These are phyloP conservation scores for Agrochola macilenta DNA, from an alignment of 2,888 invertebrate genomes.

Conservation along the genomic window DNA sequence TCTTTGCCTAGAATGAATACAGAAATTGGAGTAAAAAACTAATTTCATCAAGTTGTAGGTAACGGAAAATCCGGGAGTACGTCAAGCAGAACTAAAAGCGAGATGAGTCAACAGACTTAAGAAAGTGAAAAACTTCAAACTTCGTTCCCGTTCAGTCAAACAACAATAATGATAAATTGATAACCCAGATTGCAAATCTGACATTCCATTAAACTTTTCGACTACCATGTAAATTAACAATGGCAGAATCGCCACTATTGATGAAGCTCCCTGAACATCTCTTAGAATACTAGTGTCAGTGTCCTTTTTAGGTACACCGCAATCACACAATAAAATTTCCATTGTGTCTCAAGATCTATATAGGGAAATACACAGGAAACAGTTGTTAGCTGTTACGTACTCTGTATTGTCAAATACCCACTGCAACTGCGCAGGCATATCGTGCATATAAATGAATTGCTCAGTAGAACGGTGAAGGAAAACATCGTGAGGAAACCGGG, in stretches of 20 bases:
- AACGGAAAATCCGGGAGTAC: not conserved
- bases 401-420: slow-evolving; percentile 35
- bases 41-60: not conserved
- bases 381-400: slow-evolving; percentile 36
- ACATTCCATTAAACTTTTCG: slow-evolving; percentile 4
- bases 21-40: slow-evolving; percentile 3
- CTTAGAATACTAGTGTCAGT: not conserved
- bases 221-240: not conserved
- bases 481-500: slow-evolving; percentile 13
- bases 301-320: not conserved
- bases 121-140: not conserved
- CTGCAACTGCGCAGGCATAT: slow-evolving; percentile 8
- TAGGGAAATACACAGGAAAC: slow-evolving; percentile 41
- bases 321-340: slow-evolving; percentile 25
- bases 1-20: slow-evolving; percentile 87
- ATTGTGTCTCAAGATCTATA: slow-evolving; percentile 25
- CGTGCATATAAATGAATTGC: slow-evolving; percentile 31
- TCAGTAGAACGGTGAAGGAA: slow-evolving; percentile 25
- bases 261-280: not conserved
- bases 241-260: not conserved
- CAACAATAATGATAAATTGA: not conserved
- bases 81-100: not conserved
- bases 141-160: slow-evolving; percentile 13
- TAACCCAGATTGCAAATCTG: slow-evolving; percentile 11
- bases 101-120: not conserved